These are phyloP conservation scores for Protaetia brevitarsis DNA, from an alignment of 1,140 invertebrate species.

Conservation along the genomic window DNA sequence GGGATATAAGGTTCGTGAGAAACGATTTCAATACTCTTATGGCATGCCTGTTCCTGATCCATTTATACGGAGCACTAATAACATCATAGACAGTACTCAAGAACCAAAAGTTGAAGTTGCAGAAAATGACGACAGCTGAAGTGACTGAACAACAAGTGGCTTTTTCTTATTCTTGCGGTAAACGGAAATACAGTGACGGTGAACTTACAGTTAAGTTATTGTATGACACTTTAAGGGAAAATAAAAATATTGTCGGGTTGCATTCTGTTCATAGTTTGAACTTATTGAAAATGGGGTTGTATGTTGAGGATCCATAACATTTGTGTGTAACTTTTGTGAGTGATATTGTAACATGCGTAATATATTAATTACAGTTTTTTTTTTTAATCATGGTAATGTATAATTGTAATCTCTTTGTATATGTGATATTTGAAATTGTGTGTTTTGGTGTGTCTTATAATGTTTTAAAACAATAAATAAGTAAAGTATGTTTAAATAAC, in stretches of 20 bases:
- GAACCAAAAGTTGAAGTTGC: conserved; percentile 38
- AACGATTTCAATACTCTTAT: conserved; percentile 52
- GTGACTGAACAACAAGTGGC: conserved; percentile 41
- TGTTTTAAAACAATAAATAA: too few relatives aligned
- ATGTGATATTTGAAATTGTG: too few relatives aligned
- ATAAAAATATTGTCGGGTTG: conserved; percentile 37
- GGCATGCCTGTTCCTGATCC: conserved; percentile 56
- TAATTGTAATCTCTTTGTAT: too few relatives aligned
- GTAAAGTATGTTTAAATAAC: too few relatives aligned
- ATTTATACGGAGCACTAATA: conserved; percentile 52
- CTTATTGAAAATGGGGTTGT: conserved; percentile 37
- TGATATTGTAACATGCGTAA: too few relatives aligned
- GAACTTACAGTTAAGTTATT: conserved; percentile 36
- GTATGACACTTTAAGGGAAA: conserved; percentile 39
- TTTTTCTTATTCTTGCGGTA: conserved; percentile 42
- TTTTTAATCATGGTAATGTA: too few relatives aligned
- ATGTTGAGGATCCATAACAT: conserved; percentile 30
- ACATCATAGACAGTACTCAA: conserved; percentile 40
- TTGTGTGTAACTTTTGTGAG: too few relatives aligned
- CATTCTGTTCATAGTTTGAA: conserved; percentile 37
- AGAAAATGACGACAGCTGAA: conserved; percentile 41
- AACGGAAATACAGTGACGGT: conserved; percentile 26
- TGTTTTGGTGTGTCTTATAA: too few relatives aligned
- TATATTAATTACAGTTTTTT: too few relatives aligned
- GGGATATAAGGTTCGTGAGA: conserved; percentile 55